Percentiles rank a stretch among this genome's conserved stretches.
Conservation (phyloP, 1,140 invertebrate species). For the Rhopalosiphum maidis region DNA sequence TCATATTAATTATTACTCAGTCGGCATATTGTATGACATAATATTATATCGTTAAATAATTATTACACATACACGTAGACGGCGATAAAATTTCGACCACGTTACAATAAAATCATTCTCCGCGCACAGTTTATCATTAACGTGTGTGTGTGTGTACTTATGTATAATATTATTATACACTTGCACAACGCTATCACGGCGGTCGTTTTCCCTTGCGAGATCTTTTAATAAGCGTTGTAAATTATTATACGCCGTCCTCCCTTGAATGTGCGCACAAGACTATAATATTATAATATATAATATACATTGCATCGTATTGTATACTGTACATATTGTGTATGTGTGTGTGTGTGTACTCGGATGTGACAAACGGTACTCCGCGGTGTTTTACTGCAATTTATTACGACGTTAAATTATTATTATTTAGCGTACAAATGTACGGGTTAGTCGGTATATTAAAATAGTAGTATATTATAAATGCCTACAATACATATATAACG, state of each 20-base stretch:
- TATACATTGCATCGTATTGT: background rate
- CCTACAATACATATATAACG: no score
- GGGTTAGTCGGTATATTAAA: background rate
- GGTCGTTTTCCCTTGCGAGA: slow-evolving; percentile 22
- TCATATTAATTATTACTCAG: no score
- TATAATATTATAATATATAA: background rate
- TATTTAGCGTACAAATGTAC: background rate
- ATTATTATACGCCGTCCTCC: background rate
- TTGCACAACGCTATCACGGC: background rate
- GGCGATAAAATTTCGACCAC: background rate
- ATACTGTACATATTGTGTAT: background rate
- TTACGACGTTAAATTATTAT: background rate
- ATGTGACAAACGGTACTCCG: background rate
- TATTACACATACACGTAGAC: background rate
- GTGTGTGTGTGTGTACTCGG: background rate
- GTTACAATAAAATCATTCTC: background rate
- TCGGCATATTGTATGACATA: no score
- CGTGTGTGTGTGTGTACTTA: background rate
- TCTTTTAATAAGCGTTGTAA: slow-evolving; percentile 34
- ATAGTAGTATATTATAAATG: background rate
- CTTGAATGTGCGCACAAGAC: background rate
- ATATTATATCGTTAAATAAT: no score
- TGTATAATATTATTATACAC: background rate
- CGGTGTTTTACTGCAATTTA: background rate
- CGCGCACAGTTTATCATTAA: background rate